Percentiles rank a stretch among this genome's conserved stretches.
phyloP scores from a whole-genome alignment of 2,113 vertebrate genomes.

The Empidonax traillii region DNA sequence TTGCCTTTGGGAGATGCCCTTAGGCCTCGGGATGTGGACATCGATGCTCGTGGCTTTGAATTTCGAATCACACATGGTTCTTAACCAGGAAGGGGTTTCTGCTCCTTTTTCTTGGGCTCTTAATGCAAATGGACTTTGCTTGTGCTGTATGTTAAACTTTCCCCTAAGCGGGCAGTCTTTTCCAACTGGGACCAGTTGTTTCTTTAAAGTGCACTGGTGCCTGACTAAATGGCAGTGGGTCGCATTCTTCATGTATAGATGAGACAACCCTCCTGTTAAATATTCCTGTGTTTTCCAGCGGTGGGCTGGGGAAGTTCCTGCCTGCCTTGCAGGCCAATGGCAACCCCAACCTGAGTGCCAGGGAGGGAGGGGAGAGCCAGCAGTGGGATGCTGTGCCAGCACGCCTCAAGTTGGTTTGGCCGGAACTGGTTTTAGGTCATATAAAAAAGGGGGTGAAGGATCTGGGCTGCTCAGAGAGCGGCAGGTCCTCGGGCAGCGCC shows the following conservation, averaged over 20 bases:
- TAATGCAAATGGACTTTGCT: background rate
- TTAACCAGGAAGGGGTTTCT: background rate
- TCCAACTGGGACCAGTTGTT: conserved; percentile 67
- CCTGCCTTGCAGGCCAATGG: conserved; percentile 74
- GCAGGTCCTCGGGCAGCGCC: conserved; percentile 47
- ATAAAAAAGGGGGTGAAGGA: conserved; percentile 65
- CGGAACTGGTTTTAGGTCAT: conserved; percentile 56
- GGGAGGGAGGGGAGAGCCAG: conserved; percentile 49
- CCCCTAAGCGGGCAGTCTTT: conserved; percentile 40
- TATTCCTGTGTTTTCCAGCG: conserved; percentile 85
- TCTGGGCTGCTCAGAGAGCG: conserved; percentile 58
- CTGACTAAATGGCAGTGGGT: conserved; percentile 84
- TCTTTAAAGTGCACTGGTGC: conserved; percentile 74
- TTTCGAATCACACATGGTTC: background rate
- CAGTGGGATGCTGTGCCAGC: conserved; percentile 54
- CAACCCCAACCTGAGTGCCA: conserved; percentile 8
- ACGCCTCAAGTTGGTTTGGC: conserved; percentile 63
- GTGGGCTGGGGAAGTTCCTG: conserved; percentile 67
- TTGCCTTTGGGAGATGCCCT: background rate
- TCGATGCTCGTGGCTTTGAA: background rate
- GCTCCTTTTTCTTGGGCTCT: conserved; percentile 21
- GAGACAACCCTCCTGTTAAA: conserved; percentile 81
- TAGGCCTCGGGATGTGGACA: background rate
- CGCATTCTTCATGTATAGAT: conserved; percentile 78
- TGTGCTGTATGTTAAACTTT: background rate